phyloP scores from a whole-genome alignment of 2,113 vertebrate species.

The Toxostoma redivivum region DNA sequence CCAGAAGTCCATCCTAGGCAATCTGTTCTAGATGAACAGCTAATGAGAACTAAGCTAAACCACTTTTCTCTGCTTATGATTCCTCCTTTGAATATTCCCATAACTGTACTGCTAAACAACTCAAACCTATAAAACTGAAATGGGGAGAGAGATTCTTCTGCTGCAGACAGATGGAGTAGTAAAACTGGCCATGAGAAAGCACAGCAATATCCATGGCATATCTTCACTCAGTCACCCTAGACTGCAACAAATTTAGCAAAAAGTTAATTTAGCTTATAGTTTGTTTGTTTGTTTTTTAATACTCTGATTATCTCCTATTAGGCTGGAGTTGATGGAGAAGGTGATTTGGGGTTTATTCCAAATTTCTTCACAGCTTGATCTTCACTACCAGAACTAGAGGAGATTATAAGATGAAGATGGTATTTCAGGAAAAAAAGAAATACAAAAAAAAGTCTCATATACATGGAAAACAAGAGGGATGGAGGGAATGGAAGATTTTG shows the following conservation, averaged over 20 bases:
- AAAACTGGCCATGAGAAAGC: neutral
- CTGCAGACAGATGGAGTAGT: slow-evolving; percentile 29
- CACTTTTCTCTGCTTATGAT: neutral
- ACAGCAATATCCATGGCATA: neutral
- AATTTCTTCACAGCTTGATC: neutral
- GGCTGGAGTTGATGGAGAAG: neutral
- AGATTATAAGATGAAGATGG: neutral
- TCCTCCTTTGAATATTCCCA: slow-evolving; percentile 28
- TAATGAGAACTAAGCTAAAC: slow-evolving; percentile 15
- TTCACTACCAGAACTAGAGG: neutral
- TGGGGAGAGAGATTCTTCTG: neutral
- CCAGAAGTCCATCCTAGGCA: slow-evolving; percentile 32
- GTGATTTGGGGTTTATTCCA: neutral
- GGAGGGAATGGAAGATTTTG: neutral
- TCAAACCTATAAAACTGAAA: slow-evolving; percentile 5
- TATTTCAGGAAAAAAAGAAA: neutral
- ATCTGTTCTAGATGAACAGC: slow-evolving; percentile 38
- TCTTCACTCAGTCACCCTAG: neutral
- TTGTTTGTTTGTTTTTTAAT: neutral
- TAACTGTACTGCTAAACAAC: neutral
- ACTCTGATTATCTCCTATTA: neutral
- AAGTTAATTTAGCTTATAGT: neutral
- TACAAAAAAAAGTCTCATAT: neutral
- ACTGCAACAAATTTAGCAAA: neutral
- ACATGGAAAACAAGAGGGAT: neutral